A percentile compares a stretch with the other conserved stretches of the same genome.
Conservation (phyloP, 37 sponge, comb jelly and placozoan genomes). For the Cladorhizidae sp. region DNA sequence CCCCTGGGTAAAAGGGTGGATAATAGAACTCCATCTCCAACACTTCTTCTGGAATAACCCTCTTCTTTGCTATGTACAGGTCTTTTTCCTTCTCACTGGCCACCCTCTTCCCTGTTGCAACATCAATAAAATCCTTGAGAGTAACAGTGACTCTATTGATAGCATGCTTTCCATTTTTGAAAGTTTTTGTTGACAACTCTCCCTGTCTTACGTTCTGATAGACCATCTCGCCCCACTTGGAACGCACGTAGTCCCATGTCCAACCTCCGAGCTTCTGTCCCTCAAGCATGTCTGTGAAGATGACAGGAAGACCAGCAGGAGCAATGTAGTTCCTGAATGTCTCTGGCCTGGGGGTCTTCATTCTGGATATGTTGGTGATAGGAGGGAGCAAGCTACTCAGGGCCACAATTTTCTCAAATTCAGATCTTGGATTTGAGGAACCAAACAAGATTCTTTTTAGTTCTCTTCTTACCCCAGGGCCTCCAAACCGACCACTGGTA, state of each 20-base stretch:
- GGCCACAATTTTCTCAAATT: constrained; percentile 55
- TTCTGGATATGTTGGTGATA: constrained; percentile 57
- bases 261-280: constrained; percentile 56
- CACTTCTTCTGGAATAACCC: constrained; percentile 67
- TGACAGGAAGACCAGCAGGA: constrained; percentile 78
- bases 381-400: constrained; percentile 70
- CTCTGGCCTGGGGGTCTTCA: constrained; percentile 68
- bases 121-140: constrained; percentile 78
- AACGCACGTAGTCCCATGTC: constrained; percentile 76
- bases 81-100: constrained; percentile 61
- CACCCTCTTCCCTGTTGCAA: constrained; percentile 68
- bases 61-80: constrained; percentile 86
- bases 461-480: neutral
- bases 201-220: constrained; percentile 85
- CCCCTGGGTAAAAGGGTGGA: constrained; percentile 83
- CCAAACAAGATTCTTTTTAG: neutral
- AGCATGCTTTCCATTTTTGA: constrained; percentile 63
- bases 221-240: constrained; percentile 68
- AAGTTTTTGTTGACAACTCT: constrained; percentile 51
- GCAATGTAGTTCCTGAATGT: constrained; percentile 87
- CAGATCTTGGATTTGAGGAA: constrained; percentile 35
- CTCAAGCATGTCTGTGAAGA: constrained; percentile 84
- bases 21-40: constrained; percentile 71
- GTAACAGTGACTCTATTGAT: constrained; percentile 66
- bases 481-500: too few species aligned